Evolutionary conservation across 2,113 vertebrate species (phyloP).

Genomic region (Alligator sinensis): DNA sequence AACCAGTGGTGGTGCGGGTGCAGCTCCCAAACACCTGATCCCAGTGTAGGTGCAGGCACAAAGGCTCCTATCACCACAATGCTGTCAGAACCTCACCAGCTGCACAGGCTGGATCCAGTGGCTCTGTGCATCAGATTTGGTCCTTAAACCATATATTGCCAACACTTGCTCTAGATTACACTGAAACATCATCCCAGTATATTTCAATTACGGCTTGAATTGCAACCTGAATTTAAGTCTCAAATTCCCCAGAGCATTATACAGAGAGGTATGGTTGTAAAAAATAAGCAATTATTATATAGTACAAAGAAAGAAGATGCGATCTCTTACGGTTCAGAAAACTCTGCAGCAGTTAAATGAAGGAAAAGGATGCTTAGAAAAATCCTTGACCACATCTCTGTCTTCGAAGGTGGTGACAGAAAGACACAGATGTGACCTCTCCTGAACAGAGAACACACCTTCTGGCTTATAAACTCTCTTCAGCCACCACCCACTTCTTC

Average conservation of each 20-base stretch:
- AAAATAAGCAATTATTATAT: not conserved
- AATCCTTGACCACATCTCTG: conserved; percentile 55
- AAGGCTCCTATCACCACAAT: too few relatives aligned
- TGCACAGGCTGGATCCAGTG: too few relatives aligned
- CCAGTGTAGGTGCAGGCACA: too few relatives aligned
- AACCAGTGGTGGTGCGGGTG: too few relatives aligned
- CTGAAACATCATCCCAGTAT: not conserved
- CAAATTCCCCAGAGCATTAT: not conserved
- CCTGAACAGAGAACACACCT: not conserved
- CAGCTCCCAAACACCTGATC: too few relatives aligned
- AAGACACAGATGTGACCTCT: not conserved
- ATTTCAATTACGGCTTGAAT: not conserved
- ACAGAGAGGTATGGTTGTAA: not conserved
- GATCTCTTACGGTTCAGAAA: conserved; percentile 61
- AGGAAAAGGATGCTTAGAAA: conserved; percentile 40
- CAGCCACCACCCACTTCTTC: conserved; percentile 48
- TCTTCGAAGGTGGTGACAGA: not conserved
- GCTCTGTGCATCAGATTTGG: too few relatives aligned
- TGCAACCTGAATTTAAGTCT: not conserved
- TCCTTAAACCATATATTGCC: too few relatives aligned
- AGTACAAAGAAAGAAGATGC: not conserved
- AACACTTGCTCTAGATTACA: not conserved
- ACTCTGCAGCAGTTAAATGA: conserved; percentile 24
- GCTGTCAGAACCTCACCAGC: too few relatives aligned
- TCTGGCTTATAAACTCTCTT: conserved; percentile 39